Evolutionary conservation across 2,888 invertebrate genomes (phyloP).

Genomic region (Eupithecia insigniata): DNA sequence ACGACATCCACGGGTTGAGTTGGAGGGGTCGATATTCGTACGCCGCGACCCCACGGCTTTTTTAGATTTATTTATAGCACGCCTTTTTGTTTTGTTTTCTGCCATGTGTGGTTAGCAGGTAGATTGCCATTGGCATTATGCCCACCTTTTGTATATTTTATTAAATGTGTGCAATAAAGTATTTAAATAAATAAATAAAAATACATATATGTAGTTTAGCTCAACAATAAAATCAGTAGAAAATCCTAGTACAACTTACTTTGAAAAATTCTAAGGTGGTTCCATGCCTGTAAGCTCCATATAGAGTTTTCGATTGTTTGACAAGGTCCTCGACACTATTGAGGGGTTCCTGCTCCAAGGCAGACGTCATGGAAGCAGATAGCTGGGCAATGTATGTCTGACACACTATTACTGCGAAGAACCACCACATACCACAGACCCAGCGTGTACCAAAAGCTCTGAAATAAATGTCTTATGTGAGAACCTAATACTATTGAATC

Average conservation of each 20-base stretch:
- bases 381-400: conserved; percentile 97
- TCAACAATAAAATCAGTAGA: neutral
- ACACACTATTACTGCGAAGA: conserved; percentile 95
- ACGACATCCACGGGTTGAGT: too few relatives aligned
- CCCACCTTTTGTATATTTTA: too few relatives aligned
- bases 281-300: conserved; percentile 93
- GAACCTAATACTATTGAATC: neutral
- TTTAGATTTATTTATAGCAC: too few relatives aligned
- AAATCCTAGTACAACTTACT: conserved; percentile 54
- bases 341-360: conserved; percentile 93
- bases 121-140: too few relatives aligned
- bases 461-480: conserved; percentile 32
- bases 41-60: too few relatives aligned
- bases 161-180: too few relatives aligned
- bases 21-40: too few relatives aligned
- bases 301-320: conserved; percentile 95
- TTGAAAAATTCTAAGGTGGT: conserved; percentile 95
- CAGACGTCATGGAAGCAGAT: conserved; percentile 95
- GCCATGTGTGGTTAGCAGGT: too few relatives aligned
- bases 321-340: conserved; percentile 95
- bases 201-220: too few relatives aligned
- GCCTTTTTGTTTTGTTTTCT: too few relatives aligned
- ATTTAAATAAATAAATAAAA: too few relatives aligned
- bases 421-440: conserved; percentile 97
- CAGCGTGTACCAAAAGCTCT: conserved; percentile 95